These are phyloP conservation scores for Drosophila busckii DNA, from an alignment of 1,140 invertebrate species.

Conservation along the genomic window DNA sequence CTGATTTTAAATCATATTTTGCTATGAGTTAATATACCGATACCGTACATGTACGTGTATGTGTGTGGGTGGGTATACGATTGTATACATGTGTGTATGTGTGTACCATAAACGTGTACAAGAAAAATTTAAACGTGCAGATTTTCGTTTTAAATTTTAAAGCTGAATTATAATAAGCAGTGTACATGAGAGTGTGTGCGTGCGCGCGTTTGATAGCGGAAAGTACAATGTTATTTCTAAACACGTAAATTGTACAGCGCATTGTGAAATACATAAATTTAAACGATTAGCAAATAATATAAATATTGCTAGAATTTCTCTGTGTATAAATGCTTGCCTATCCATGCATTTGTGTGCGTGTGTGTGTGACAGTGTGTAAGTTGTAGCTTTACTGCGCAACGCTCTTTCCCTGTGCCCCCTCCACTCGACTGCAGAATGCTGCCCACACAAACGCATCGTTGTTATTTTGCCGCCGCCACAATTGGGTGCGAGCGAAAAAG, in stretches of 20 bases:
- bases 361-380: slow-evolving; percentile 60
- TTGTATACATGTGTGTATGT: slow-evolving; percentile 19
- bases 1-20: slow-evolving; percentile 6
- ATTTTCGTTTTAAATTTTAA: slow-evolving; percentile 64
- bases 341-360: slow-evolving; percentile 19
- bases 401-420: slow-evolving; percentile 24
- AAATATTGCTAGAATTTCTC: no score
- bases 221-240: no score
- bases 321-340: slow-evolving; percentile 6
- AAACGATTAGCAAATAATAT: no score
- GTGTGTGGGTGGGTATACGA: slow-evolving; percentile 23
- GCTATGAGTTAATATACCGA: slow-evolving; percentile 21
- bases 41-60: slow-evolving; percentile 17
- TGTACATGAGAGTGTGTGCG: slow-evolving; percentile 5
- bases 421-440: slow-evolving; percentile 54
- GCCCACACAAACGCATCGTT: slow-evolving; percentile 43
- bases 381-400: slow-evolving; percentile 71
- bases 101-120: slow-evolving; percentile 65
- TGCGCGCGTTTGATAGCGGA: slow-evolving; percentile 16
- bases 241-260: slow-evolving; percentile 22
- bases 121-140: slow-evolving; percentile 68
- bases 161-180: slow-evolving; percentile 45
- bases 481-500: slow-evolving; percentile 33
- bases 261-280: no score
- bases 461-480: slow-evolving; percentile 62